Percentiles rank a stretch among this genome's conserved stretches.
Conservation (phyloP, 2,888 invertebrate species). For the Merodon equestris region DNA sequence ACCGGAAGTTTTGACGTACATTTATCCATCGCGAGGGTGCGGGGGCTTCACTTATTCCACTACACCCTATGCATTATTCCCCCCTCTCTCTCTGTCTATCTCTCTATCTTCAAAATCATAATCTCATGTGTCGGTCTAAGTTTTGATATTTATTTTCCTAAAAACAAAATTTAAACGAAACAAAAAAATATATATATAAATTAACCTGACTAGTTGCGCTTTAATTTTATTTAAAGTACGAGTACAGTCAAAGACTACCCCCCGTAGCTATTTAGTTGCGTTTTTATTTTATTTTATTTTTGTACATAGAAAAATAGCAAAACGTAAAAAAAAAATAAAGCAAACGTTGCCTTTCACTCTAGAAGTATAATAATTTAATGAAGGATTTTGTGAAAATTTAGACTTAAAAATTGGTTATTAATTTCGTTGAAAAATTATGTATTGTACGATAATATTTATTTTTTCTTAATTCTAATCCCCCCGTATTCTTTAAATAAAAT, state of each 20-base stretch:
- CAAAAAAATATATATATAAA: conserved; percentile 20
- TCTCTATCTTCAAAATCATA: conserved; percentile 45
- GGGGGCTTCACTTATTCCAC: no score
- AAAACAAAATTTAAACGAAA: conserved; percentile 24
- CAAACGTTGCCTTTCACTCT: conserved; percentile 33
- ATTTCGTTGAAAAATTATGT: conserved; percentile 57
- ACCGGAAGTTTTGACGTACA: no score
- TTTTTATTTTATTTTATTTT: conserved; percentile 28
- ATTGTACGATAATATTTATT: conserved; percentile 43
- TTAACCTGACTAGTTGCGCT: conserved; percentile 35
- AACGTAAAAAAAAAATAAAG: conserved; percentile 16
- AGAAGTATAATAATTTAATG: conserved; percentile 23
- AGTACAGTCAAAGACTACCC: conserved; percentile 43
- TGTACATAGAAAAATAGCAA: conserved; percentile 52
- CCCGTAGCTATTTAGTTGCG: conserved; percentile 42
- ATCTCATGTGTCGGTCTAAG: conserved; percentile 48
- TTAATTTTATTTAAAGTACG: conserved; percentile 40
- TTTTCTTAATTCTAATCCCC: conserved; percentile 26
- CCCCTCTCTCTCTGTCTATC: conserved; percentile 54
- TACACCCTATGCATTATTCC: no score
- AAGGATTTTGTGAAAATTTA: conserved; percentile 37
- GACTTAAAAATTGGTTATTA: conserved; percentile 63
- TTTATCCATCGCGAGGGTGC: no score
- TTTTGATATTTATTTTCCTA: conserved; percentile 44
- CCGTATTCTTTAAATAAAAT: conserved; percentile 8